Conservation (phyloP, 2,797 vertebrate species). For the Avahi laniger region DNA sequence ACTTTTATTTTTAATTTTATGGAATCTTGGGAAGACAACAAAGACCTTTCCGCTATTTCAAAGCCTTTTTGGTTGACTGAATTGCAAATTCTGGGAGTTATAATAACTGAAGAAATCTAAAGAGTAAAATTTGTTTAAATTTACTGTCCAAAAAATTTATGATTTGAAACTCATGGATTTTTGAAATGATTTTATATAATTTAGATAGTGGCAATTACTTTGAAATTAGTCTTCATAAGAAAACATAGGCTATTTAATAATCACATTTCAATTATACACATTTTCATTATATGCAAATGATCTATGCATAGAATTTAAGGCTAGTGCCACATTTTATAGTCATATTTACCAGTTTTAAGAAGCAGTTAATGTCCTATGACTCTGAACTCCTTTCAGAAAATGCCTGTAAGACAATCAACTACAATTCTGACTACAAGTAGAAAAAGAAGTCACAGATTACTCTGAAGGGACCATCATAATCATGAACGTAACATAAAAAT, state of each 20-base stretch:
- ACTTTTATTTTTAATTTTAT: neutral
- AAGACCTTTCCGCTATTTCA: neutral
- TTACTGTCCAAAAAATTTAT: neutral
- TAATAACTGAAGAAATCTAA: neutral
- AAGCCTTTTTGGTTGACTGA: neutral
- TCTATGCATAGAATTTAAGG: neutral
- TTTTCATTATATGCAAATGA: neutral
- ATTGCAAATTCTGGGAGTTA: neutral
- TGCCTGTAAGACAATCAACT: neutral
- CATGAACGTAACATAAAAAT: neutral
- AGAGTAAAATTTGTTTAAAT: neutral
- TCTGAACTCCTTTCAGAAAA: constrained; percentile 9
- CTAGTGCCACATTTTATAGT: neutral
- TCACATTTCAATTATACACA: neutral
- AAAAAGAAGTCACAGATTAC: neutral
- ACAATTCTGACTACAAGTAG: neutral
- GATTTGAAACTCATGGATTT: neutral
- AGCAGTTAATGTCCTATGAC: constrained; percentile 3
- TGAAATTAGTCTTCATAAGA: neutral
- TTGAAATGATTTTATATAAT: neutral
- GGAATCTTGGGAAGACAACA: neutral
- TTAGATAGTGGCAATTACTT: neutral
- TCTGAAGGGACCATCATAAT: neutral
- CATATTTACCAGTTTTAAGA: neutral
- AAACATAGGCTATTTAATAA: neutral